These are phyloP conservation scores for Micropterix aruncella DNA, from an alignment of 2,888 invertebrate genomes.

Conservation along the genomic window DNA sequence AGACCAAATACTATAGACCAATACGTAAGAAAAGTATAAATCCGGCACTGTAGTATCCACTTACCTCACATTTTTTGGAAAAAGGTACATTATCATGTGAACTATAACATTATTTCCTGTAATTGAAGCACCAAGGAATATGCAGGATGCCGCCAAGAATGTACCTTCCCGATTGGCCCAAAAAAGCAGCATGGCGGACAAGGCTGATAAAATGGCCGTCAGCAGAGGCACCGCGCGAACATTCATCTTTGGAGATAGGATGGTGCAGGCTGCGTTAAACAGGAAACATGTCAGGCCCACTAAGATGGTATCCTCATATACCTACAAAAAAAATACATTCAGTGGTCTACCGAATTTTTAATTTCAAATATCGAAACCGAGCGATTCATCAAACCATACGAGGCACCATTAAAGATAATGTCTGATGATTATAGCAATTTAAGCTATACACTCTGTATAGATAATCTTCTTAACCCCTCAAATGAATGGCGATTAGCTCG, in stretches of 20 bases:
- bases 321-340: slow-evolving; percentile 12
- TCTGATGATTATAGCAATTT: too few relatives aligned
- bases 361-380: too few relatives aligned
- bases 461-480: too few relatives aligned
- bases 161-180: slow-evolving; percentile 32
- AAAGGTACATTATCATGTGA: slow-evolving; percentile 22
- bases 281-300: slow-evolving; percentile 30
- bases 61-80: slow-evolving; percentile 21
- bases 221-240: slow-evolving; percentile 23
- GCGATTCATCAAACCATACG: too few relatives aligned
- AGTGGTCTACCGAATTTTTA: not conserved
- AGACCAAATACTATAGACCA: too few relatives aligned
- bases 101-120: slow-evolving; percentile 29
- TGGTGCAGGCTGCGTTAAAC: slow-evolving; percentile 28
- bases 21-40: too few relatives aligned
- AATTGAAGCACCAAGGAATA: slow-evolving; percentile 14
- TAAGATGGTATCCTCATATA: slow-evolving; percentile 30
- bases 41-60: too few relatives aligned
- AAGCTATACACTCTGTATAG: too few relatives aligned
- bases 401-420: too few relatives aligned
- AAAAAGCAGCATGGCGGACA: slow-evolving; percentile 24
- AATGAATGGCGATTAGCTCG: too few relatives aligned
- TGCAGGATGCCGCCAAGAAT: slow-evolving; percentile 22
- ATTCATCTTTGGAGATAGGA: slow-evolving; percentile 20
- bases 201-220: slow-evolving; percentile 28